Conservation (phyloP, 2,797 vertebrate genomes). For the Lophotriccus pileatus region DNA sequence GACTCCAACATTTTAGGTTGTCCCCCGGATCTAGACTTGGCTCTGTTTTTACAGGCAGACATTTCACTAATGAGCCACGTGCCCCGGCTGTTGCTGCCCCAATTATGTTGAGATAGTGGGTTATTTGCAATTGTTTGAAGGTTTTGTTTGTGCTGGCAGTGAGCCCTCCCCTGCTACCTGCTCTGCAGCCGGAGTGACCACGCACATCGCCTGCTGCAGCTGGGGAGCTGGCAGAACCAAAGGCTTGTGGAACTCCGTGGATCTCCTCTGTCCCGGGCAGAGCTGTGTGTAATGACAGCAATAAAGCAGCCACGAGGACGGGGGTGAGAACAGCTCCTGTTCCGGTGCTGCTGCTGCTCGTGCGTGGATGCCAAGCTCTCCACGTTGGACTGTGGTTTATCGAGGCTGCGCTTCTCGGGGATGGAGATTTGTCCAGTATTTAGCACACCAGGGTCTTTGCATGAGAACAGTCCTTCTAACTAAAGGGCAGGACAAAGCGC, state of each 20-base stretch:
- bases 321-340: rapidly evolving
- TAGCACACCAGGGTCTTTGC: not conserved
- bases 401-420: not conserved
- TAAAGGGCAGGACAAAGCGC: not conserved
- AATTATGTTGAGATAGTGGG: rapidly evolving
- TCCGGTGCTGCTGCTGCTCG: not conserved
- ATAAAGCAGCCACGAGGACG: not conserved
- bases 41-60: not conserved
- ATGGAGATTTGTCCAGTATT: not conserved
- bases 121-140: not conserved
- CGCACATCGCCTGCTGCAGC: rapidly evolving
- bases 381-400: rapidly evolving
- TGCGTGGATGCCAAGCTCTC: not conserved
- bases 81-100: not conserved
- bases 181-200: rapidly evolving
- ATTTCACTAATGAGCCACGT: not conserved
- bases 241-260: rapidly evolving
- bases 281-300: rapidly evolving
- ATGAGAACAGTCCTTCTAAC: not conserved
- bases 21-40: too few relatives aligned
- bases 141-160: not conserved
- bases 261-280: not conserved
- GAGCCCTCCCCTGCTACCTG: not conserved
- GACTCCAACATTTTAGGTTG: not conserved
- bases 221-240: not conserved